Conservation (phyloP, 2,113 vertebrate species). For the Ranitomeya variabilis region DNA sequence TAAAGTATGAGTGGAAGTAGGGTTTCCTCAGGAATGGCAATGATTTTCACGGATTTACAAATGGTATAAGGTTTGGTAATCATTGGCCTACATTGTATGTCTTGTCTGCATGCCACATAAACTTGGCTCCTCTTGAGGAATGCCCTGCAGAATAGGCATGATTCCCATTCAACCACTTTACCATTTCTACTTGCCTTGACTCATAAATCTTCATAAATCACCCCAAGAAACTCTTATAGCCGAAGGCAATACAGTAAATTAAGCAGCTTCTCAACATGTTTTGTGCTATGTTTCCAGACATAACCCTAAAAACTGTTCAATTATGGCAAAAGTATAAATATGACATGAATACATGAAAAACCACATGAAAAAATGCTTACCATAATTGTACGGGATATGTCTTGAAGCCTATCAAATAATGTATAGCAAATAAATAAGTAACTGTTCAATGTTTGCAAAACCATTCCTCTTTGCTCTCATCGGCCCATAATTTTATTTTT, state of each 20-base stretch:
- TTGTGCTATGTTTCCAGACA: conserved; percentile 26
- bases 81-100: neutral
- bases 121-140: neutral
- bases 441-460: conserved; percentile 53
- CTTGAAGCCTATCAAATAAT: conserved; percentile 18
- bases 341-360: neutral
- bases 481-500: neutral
- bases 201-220: conserved; percentile 1
- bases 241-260: neutral
- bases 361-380: neutral
- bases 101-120: neutral
- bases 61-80: neutral
- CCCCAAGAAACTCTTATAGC: neutral
- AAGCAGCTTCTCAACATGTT: conserved; percentile 52
- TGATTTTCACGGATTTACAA: neutral
- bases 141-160: neutral
- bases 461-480: conserved; percentile 25
- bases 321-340: neutral
- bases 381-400: conserved; percentile 37
- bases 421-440: conserved; percentile 26
- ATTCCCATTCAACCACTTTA: neutral
- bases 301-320: conserved; percentile 30
- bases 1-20: too few species aligned
- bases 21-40: neutral
- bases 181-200: neutral